These are phyloP conservation scores for Plotosus lineatus DNA, from an alignment of 2,113 vertebrate species.

Conservation along the genomic window DNA sequence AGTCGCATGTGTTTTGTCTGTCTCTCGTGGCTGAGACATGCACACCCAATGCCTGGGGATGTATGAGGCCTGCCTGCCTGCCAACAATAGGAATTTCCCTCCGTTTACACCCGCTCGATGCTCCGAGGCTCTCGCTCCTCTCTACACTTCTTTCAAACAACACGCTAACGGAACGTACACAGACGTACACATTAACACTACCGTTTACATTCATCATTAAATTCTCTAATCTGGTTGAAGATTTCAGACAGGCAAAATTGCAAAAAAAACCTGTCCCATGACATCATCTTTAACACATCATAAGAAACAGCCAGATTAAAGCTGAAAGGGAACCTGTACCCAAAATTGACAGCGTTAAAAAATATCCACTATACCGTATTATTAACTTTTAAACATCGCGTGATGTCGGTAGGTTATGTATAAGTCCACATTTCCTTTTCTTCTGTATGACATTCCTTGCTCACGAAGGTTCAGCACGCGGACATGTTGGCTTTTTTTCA, in stretches of 20 bases:
- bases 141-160: conserved; percentile 14
- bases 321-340: no score
- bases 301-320: neutral
- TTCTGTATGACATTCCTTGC: no score
- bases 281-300: neutral
- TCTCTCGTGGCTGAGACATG: conserved; percentile 68
- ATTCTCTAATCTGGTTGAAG: neutral
- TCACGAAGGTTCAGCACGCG: no score
- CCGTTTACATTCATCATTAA: no score
- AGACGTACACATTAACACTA: neutral
- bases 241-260: neutral
- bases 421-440: no score
- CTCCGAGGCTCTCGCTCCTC: conserved; percentile 55
- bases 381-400: no score
- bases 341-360: no score
- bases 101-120: conserved; percentile 62
- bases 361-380: no score
- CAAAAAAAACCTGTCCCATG: neutral
- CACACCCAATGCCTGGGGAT: conserved; percentile 69
- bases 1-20: conserved; percentile 62
- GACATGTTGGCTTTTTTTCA: no score
- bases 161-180: neutral
- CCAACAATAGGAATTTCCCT: conserved; percentile 81
- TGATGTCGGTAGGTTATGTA: no score
- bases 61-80: conserved; percentile 68